These are phyloP conservation scores for Pyrochroa serraticornis DNA, from an alignment of 2,888 invertebrate species.

Conservation along the genomic window DNA sequence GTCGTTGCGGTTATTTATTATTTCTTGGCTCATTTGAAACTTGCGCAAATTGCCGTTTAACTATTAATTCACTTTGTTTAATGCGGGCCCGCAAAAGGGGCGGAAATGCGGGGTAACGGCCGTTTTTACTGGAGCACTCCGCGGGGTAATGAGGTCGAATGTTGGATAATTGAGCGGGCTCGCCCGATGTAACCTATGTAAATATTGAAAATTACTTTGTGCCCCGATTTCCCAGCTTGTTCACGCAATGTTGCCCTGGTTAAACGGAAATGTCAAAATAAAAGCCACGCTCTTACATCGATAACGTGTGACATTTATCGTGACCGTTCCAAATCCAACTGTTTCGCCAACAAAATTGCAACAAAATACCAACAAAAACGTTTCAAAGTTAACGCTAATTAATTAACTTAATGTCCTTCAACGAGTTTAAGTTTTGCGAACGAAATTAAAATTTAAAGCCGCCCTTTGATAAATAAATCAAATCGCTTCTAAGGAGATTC, in stretches of 20 bases:
- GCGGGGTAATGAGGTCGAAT: conserved; percentile 1
- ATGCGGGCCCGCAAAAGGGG: conserved; percentile 4
- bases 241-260: conserved; percentile 9
- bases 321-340: not conserved
- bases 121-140: not conserved
- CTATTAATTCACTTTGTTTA: conserved; percentile 22
- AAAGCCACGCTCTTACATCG: conserved; percentile 12
- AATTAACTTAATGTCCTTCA: not conserved
- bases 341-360: no score
- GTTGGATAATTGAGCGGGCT: conserved; percentile 7
- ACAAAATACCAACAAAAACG: no score
- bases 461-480: conserved; percentile 19
- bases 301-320: conserved; percentile 20
- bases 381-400: no score
- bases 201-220: not conserved
- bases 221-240: conserved; percentile 5
- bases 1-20: conserved; percentile 29
- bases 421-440: conserved; percentile 1
- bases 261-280: conserved; percentile 19
- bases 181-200: not conserved
- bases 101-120: not conserved
- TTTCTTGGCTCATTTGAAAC: conserved; percentile 19
- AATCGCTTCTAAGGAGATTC: conserved; percentile 14
- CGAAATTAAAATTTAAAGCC: not conserved
- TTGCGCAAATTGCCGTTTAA: conserved; percentile 25